Base-by-base conservation (phyloP, 2,797 vertebrate species). In the Semotilus atromaculatus region DNA sequence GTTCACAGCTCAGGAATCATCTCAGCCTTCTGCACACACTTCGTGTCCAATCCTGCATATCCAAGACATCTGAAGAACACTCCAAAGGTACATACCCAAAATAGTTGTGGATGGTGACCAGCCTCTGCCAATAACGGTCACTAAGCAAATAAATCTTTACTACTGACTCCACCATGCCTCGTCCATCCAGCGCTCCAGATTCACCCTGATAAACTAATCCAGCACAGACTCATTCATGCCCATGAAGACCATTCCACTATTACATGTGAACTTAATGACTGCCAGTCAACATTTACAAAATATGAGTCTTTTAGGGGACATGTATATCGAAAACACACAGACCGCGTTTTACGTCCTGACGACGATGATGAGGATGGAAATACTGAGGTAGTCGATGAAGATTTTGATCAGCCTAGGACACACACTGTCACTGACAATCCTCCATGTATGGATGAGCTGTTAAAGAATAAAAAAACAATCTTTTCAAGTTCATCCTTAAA, bases 1-100 rank as follows among this genome's bases (percentile, higher is more conserved):
- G 31, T 36, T 67, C 66, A 4, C 6, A 1, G 9, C 0, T 7
- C 4, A 34, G 64, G 29, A 66, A 67, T 76, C 31, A 19, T 75
- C 64, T 36, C 75, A 64, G 60, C 40, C 13, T 48, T 62, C 58
- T 67, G 31, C 64, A 67, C 64, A 67, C 67, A 64, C 58, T 80
- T 80, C 0, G 23, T 45, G 11, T 68, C 74, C 38, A 82, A 60
- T 67, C 43, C 48, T 36, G 7, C 68, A 72, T n/a, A 81, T 55
- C 34, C 36, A 78, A 79, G 26, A 79, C 7, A n/a, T 31, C 64
- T 70, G 45, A n/a, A 36, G 45, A 74, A 72, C 64, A 55, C 48
- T 45, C 58, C 55, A 64, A 66, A 78, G 55, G 60, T 16, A 78
- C 64, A 67, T 36, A 36, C 31, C 18, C 31, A 67, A 2, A 67